Conservation (phyloP, 2,113 vertebrate genomes). For the Chamaetylas fuelleborni region DNA sequence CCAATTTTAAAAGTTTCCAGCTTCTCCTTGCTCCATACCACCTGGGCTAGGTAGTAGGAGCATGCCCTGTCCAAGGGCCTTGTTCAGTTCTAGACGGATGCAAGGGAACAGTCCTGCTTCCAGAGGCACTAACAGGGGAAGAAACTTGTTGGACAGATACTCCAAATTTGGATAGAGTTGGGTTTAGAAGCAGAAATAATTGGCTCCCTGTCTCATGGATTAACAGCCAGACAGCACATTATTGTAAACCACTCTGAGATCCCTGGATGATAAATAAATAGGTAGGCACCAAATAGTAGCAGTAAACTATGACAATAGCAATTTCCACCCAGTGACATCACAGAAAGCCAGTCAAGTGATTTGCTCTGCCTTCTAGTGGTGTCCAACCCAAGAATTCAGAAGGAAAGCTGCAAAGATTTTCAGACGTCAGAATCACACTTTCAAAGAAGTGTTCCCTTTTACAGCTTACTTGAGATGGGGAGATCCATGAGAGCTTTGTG, state of each 20-base stretch:
- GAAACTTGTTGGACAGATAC: neutral
- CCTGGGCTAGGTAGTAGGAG: neutral
- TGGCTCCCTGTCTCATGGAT: neutral
- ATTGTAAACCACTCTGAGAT: neutral
- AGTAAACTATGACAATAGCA: neutral
- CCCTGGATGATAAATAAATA: slow-evolving; percentile 5
- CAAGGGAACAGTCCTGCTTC: neutral
- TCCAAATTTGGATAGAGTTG: neutral
- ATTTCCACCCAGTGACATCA: neutral
- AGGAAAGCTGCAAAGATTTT: neutral
- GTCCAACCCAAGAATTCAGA: neutral
- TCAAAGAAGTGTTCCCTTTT: neutral
- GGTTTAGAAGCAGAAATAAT: neutral
- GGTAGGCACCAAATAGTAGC: neutral
- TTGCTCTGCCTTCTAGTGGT: neutral
- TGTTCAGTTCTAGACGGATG: accelerated
- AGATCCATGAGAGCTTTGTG: neutral
- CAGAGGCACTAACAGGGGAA: neutral
- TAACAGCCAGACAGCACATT: neutral
- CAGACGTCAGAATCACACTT: neutral
- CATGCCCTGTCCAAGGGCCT: neutral
- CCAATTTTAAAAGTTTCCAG: neutral
- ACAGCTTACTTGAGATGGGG: neutral
- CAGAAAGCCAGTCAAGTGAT: neutral
- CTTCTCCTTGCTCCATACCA: neutral